Percentiles rank a stretch among this genome's conserved stretches.
phyloP scores from a whole-genome alignment of 1,140 invertebrate species.

The Centruroides vittatus region DNA sequence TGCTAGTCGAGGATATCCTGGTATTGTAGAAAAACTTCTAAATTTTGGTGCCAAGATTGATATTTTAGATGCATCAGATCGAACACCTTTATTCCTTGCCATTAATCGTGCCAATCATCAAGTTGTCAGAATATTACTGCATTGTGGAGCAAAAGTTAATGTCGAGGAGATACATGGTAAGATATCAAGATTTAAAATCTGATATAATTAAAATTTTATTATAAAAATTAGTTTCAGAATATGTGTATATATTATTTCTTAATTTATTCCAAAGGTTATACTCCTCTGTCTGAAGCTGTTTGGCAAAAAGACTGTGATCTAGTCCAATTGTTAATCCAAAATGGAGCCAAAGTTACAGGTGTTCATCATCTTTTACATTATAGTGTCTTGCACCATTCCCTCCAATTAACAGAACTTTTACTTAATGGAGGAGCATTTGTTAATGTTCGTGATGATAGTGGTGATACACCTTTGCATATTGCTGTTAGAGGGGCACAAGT shows the following conservation, averaged over 20 bases:
- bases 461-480: constrained; percentile 41
- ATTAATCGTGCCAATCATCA: constrained; percentile 32
- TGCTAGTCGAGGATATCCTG: constrained; percentile 34
- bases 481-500: no score
- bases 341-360: constrained; percentile 40
- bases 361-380: constrained; percentile 41
- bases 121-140: constrained; percentile 34
- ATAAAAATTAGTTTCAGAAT: neutral
- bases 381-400: constrained; percentile 34
- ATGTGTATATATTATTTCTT: no score
- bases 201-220: neutral
- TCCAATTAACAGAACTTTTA: constrained; percentile 33
- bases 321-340: constrained; percentile 31
- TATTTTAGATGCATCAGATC: constrained; percentile 37
- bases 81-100: constrained; percentile 40
- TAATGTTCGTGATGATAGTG: constrained; percentile 37
- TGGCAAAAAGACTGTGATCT: constrained; percentile 32
- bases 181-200: neutral
- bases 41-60: constrained; percentile 41
- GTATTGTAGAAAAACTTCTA: constrained; percentile 41
- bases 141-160: constrained; percentile 39
- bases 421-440: constrained; percentile 35
- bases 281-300: constrained; percentile 39
- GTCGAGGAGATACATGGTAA: constrained; percentile 39
- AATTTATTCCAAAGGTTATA: constrained; percentile 26